Conservation (phyloP, 92 coral and sea anemone species). For the Phenganax marumi region DNA sequence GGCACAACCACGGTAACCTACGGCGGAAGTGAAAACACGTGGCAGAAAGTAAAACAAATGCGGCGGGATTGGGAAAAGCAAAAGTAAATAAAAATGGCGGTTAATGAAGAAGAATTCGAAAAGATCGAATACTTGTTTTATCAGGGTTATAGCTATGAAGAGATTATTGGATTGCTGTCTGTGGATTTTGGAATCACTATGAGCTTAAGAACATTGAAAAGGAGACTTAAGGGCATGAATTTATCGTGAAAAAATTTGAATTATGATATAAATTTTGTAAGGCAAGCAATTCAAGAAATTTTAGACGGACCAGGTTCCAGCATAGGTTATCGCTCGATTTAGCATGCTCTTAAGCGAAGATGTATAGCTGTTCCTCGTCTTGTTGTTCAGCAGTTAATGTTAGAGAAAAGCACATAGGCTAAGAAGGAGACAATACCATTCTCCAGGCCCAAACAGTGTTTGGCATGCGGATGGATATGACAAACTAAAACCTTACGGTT, state of each 20-base stretch:
- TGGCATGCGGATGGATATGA: slow-evolving; percentile 41
- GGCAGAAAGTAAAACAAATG: background rate
- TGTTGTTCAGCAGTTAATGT: slow-evolving; percentile 41
- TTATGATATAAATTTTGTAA: slow-evolving; percentile 31
- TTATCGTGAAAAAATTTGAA: slow-evolving; percentile 15
- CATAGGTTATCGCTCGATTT: slow-evolving; percentile 56
- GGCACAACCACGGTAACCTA: background rate
- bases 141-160: background rate
- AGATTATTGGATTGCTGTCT: background rate
- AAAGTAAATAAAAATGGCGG: background rate
- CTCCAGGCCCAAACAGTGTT: slow-evolving; percentile 49
- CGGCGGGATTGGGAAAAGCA: no score
- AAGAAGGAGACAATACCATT: slow-evolving; percentile 49
- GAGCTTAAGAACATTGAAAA: slow-evolving; percentile 31
- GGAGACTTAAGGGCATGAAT: slow-evolving; percentile 37
- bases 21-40: background rate
- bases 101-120: background rate
- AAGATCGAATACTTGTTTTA: slow-evolving; percentile 9
- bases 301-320: slow-evolving; percentile 52
- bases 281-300: slow-evolving; percentile 31
- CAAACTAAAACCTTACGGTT: no score
- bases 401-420: slow-evolving; percentile 54
- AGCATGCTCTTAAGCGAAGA: slow-evolving; percentile 55
- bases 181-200: background rate
- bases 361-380: slow-evolving; percentile 50